A percentile compares a stretch with the other conserved stretches of the same genome.
These are phyloP conservation scores for Drepana falcataria DNA, from an alignment of 2,888 invertebrate genomes.

Conservation along the genomic window DNA sequence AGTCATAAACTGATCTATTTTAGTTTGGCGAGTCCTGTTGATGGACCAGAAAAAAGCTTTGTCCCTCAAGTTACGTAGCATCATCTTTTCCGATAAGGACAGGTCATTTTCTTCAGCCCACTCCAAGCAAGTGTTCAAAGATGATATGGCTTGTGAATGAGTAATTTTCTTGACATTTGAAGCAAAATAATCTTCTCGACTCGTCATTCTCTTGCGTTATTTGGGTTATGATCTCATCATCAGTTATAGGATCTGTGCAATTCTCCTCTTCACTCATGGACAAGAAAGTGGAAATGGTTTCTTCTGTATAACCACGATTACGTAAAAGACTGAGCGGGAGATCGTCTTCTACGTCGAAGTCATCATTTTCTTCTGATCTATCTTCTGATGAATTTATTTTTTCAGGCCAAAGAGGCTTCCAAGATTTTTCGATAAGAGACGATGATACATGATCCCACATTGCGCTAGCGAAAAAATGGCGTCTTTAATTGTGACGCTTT, in stretches of 20 bases:
- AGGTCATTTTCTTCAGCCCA: conserved; percentile 9
- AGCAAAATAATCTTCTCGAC: conserved; percentile 7
- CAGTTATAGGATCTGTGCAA: conserved; percentile 10
- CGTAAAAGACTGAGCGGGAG: conserved; percentile 10
- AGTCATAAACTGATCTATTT: conserved; percentile 6
- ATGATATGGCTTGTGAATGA: conserved; percentile 9
- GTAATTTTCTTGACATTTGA: conserved; percentile 9
- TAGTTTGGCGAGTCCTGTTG: conserved; percentile 2
- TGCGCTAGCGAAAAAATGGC: conserved; percentile 26
- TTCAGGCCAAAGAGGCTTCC: conserved; percentile 27
- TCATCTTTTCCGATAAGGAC: conserved; percentile 10
- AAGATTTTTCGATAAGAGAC: conserved; percentile 24
- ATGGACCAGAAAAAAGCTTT: conserved; percentile 8
- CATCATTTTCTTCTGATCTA: conserved; percentile 22
- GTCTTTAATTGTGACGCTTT: conserved; percentile 24
- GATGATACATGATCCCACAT: conserved; percentile 21
- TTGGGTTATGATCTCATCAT: conserved; percentile 13
- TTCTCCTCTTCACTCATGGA: conserved; percentile 10
- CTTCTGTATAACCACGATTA: conserved; percentile 9
- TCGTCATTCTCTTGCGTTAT: conserved; percentile 11
- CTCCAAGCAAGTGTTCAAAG: conserved; percentile 9
- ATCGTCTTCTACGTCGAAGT: conserved; percentile 7
- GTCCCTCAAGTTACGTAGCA: conserved; percentile 10
- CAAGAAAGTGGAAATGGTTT: conserved; percentile 9
- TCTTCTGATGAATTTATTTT: conserved; percentile 18